A percentile compares a stretch with the other conserved stretches of the same genome.
phyloP scores from a whole-genome alignment of 2,113 vertebrate genomes.

The Acanthisitta chloris region DNA sequence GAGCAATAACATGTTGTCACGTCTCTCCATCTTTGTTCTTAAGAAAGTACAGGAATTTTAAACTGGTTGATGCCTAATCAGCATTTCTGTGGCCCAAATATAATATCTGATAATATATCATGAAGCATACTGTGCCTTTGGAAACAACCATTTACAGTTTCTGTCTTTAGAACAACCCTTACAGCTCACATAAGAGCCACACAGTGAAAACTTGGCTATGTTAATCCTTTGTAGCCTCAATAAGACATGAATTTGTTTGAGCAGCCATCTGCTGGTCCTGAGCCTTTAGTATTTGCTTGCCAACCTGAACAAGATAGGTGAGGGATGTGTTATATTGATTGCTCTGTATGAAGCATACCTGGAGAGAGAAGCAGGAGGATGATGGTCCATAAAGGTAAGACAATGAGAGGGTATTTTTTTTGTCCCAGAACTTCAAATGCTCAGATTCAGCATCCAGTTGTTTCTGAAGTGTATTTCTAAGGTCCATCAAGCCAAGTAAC shows the following conservation, averaged over 20 bases:
- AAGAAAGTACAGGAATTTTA: background rate
- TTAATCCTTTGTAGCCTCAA: background rate
- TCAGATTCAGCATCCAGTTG: background rate
- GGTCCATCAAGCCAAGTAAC: background rate
- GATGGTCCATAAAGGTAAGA: background rate
- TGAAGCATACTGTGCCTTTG: background rate
- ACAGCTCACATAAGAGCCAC: background rate
- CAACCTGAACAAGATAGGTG: background rate
- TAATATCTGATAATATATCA: background rate
- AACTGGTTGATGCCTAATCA: background rate
- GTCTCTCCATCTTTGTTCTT: background rate
- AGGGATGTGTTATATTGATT: background rate
- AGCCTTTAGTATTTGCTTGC: background rate
- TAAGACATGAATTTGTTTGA: constrained; percentile 3
- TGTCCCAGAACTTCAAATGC: background rate
- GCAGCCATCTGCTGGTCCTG: background rate
- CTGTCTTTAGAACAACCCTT: background rate
- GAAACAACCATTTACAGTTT: background rate
- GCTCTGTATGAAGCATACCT: background rate
- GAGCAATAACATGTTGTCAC: background rate
- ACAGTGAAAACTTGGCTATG: background rate
- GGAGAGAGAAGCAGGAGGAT: background rate
- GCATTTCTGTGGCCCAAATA: background rate
- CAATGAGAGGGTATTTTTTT: too few species aligned
- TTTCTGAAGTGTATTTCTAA: background rate